These are phyloP conservation scores for Drosophila leontia DNA, from an alignment of 1,140 invertebrate species.

Conservation along the genomic window DNA sequence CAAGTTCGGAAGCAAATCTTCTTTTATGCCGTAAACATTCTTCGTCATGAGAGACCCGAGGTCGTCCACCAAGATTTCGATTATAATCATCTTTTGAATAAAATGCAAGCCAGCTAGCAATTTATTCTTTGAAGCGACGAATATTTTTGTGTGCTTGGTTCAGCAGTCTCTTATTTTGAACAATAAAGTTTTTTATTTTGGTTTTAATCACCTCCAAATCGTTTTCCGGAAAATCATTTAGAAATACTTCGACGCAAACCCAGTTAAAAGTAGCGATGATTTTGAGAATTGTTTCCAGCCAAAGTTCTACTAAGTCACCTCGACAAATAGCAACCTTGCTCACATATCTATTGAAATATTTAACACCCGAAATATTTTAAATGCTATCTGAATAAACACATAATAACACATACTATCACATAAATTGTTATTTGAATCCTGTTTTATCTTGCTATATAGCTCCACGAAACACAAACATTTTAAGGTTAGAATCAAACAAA, in stretches of 20 bases:
- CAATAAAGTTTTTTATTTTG: background rate
- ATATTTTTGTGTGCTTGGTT: background rate
- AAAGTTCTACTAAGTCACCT: conserved; percentile 2
- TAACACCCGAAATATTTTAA: background rate
- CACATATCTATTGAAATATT: background rate
- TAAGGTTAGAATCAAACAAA: too few relatives aligned
- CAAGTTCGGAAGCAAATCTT: background rate
- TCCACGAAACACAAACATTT: too few relatives aligned
- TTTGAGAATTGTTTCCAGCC: conserved; percentile 8
- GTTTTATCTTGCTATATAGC: too few relatives aligned
- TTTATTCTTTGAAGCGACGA: conserved; percentile 19
- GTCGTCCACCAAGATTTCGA: background rate
- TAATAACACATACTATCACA: background rate
- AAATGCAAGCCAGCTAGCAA: background rate
- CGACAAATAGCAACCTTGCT: background rate
- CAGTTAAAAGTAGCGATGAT: conserved; percentile 5
- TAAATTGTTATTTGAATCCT: too few relatives aligned
- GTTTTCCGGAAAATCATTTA: too few relatives aligned
- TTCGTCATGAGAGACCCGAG: conserved; percentile 5
- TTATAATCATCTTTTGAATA: conserved; percentile 1
- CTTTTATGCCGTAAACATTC: background rate
- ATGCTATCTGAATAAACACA: background rate
- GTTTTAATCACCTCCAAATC: too few relatives aligned
- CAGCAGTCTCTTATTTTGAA: background rate
- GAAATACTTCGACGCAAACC: background rate